Evolutionary conservation across 92 coral and sea anemone genomes (phyloP), one percentile per base, ranked within the genome.

Genomic region (Blastomussa wellsi): DNA sequence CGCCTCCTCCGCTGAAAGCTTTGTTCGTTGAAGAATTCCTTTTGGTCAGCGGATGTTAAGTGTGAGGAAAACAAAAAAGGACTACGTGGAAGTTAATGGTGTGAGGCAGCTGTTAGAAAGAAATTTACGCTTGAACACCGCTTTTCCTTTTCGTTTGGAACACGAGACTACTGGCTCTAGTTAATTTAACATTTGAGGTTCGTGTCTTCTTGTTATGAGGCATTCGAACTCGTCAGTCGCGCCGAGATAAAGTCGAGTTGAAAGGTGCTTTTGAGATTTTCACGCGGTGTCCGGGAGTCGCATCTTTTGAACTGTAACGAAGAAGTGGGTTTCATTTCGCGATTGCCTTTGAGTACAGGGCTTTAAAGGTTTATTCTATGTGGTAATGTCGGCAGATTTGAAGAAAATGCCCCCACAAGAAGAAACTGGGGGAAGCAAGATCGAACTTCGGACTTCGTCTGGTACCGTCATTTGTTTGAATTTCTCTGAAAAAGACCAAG

Each of bases 381-480:
- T 59, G 48, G 88, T 49, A 8, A 94, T 94, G 98, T 89, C 98
- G 81, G 78, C 91, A 60, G 95, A 88, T 70, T 44, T 94, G 84
- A 86, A 88, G 6, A 86, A 92, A 37, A 83, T 89, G 79, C 86
- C 80, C 69, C 67, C 92, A 49, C 88, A 92, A 32, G 95, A 94
- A 80, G 94, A 90, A 36, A 79, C 81, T 47, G 94, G 53, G 39
- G 95, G 92, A 76, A 85, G 94, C 79, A 86, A 89, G 84, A 94
- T 94, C 69, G 98, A 94, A 73, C 88, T 94, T 13, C 92, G 91
- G 79, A 94, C 93, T 59, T 86, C 91, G 15, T 89, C 95, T 31
- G 92, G 95, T 37, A 90, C 91, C 78, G 89, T 93, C 38, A 89
- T 94, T 26, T 94, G 98, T 87, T 82, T 94, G 38, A 94, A 92